Conservation (phyloP, 2,113 vertebrate genomes). For the human region GRCh38 chr9:106871001-106871500, state of each 20-base stretch:
- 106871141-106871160: slow-evolving; percentile 78
- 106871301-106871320: slow-evolving; percentile 86
- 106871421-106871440: slow-evolving; percentile 60
- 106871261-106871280: slow-evolving; percentile 85
- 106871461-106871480: slow-evolving; percentile 79
- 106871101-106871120: slow-evolving; percentile 64
- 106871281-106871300: slow-evolving; percentile 83
- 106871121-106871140: slow-evolving; percentile 77
- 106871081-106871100: slow-evolving; percentile 77
- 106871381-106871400: slow-evolving; percentile 83
- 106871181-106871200: slow-evolving; percentile 82
- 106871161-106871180: slow-evolving; percentile 84
- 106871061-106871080: slow-evolving; percentile 67
- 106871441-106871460: slow-evolving; percentile 70
- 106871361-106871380: slow-evolving; percentile 86
- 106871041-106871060: slow-evolving; percentile 69
- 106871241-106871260: slow-evolving; percentile 81
- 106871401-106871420: slow-evolving; percentile 83
- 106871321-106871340: slow-evolving; percentile 87
- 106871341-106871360: slow-evolving; percentile 84
- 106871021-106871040: slow-evolving; percentile 42
- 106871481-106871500: slow-evolving; percentile 75
- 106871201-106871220: slow-evolving; percentile 85
- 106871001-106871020: background rate
- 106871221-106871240: slow-evolving; percentile 82